Evolutionary conservation across 2,888 invertebrate genomes (phyloP), one percentile per base, ranked within the genome.

Genomic region (Anoncus sp.): DNA sequence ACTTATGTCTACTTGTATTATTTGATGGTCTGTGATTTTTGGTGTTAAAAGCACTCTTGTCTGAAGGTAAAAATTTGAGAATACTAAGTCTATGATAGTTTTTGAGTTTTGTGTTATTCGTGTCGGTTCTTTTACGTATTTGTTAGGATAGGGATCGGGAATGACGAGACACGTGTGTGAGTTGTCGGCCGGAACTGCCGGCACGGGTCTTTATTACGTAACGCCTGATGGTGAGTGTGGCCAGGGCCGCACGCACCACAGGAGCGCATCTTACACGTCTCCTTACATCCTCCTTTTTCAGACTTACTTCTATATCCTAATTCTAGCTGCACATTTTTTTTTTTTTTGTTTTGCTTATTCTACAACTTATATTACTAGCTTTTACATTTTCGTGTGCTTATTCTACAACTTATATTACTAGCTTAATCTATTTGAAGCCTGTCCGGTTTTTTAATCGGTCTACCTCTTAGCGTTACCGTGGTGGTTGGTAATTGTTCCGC

Each of bases 21-120:
- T 74, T 6, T 60, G 43, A 27, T 75, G 78, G 40, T 78, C 74
- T 14, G 70, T 65, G 27, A 74, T 77, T 31, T 63, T 73, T 40
- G 73, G 77, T 2, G 77, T 63, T 9, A 12, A 1, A 1, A 69
- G 51, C 47, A 77, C 73, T 2, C 65, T 27, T 4, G 74, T 74
- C 35, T 45, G 7, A 10, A 70, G 27, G 7, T 51, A 40, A 62
- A 70, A 78, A 71, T 73, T 77, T 24, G 55, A 60, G 47, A 77
- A 77, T n/a, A 65, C 40, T 16, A 77, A 16, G 49, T 77, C 69
- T 18, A 73, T 73, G 27, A 43, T 62, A 0, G 67, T 73, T 43
- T 47, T 16, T 2, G 72, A 67, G 4, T 24, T 22, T 12, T 27
- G n/a, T n/a, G 72, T 72, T 38, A 51, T 60, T 67, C 72, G 49